Evolutionary conservation across 2,888 invertebrate species (phyloP), one percentile per base, ranked within the genome.

Genomic region (Cistogaster globosa): DNA sequence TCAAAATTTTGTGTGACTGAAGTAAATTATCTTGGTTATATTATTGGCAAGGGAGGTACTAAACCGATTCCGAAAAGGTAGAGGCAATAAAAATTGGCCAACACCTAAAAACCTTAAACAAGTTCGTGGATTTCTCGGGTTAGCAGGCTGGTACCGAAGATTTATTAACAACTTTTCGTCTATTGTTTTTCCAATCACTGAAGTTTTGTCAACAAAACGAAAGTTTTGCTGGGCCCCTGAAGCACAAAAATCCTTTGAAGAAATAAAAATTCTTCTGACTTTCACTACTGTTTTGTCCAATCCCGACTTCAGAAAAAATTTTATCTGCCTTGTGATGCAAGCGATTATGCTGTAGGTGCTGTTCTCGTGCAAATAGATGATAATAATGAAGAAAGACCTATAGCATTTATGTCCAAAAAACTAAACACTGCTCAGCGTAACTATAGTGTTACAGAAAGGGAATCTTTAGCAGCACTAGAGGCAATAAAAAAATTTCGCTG

Each of bases 401-500:
- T 53, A 8, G 82, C 86, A 4, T 84, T 78, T 32, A 83, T 82
- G 75, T 78, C 42, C 5, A 75, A 65, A 42, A 82, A 85, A 60
- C 48, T 85, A 32, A 85, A 65, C n/a, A 20, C 38, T 1, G 78
- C 83, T 4, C 77, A 83, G 26, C 38, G 78, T 16, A 53, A 53
- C 16, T 81, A 78, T 53, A 84, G 81, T 36, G 84, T 86, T 0
- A 77, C 86, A 0, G 84, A 86, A 26, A 68, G 74, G 7, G 84
- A 82, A 32, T 80, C 78, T 22, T 32, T 84, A 32, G 81, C 86
- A n/a, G 81, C 69, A 0, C 45, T 86, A 20, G 22, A 60, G 36
- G 67, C 74, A 0, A 63, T 86, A 12, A 78, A 84, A 53, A 81
- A 77, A 22, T 86, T 86, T 60, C 48, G 84, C 1, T 81, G 77